Conservation (phyloP, 2,888 invertebrate species). For the Camptogramma bilineatum region DNA sequence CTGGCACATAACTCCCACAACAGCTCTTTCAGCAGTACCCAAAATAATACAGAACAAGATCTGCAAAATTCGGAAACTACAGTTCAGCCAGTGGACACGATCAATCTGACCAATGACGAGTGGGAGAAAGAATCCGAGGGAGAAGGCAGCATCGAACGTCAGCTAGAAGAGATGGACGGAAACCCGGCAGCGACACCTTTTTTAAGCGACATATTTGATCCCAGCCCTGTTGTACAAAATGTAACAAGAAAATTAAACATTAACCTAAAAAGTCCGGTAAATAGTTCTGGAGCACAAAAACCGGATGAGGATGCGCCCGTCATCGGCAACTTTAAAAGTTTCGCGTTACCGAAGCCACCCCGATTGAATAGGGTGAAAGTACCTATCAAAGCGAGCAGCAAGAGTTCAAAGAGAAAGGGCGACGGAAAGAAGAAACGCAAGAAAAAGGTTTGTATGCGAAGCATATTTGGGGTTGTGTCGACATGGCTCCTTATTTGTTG, state of each 20-base stretch:
- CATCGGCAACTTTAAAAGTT: conserved; percentile 82
- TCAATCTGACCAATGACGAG: conserved; percentile 78
- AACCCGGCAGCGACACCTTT: conserved; percentile 75
- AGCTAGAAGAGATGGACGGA: conserved; percentile 70
- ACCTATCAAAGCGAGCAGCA: conserved; percentile 69
- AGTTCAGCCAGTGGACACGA: conserved; percentile 62
- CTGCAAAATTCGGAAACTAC: conserved; percentile 36
- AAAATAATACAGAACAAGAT: conserved; percentile 42
- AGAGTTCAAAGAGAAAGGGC: conserved; percentile 57
- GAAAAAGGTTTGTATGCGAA: conserved; percentile 76
- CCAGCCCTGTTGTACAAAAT: conserved; percentile 70
- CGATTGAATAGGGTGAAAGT: conserved; percentile 78
- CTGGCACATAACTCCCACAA: conserved; percentile 55
- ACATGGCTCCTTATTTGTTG: conserved; percentile 22
- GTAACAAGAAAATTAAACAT: conserved; percentile 67
- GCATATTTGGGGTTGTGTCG: conserved; percentile 20
- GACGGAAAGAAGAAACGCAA: conserved; percentile 62
- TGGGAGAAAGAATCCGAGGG: conserved; percentile 76
- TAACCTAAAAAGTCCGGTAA: conserved; percentile 59
- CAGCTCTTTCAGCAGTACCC: conserved; percentile 40
- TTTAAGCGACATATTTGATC: conserved; percentile 81
- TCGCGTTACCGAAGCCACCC: conserved; percentile 81
- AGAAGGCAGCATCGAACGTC: conserved; percentile 74
- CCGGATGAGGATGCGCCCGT: conserved; percentile 70
- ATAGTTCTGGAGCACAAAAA: conserved; percentile 51